Evolutionary conservation across 1,140 invertebrate species (phyloP), one percentile per base, ranked within the genome.

Genomic region (Drosophila melanica): DNA sequence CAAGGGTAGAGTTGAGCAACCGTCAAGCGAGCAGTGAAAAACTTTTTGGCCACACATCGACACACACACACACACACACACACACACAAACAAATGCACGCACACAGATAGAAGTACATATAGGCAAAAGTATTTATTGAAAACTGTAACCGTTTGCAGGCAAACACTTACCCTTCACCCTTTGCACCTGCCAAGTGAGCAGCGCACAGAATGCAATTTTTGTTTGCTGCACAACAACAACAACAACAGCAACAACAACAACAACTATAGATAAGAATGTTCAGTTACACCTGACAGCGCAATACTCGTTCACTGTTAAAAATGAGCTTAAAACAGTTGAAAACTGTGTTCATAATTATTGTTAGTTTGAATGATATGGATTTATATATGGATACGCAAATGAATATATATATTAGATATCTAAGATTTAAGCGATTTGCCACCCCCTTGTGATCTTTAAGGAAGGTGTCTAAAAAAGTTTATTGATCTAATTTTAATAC

Each of bases 101-200:
- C 65, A 66, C 55, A 48, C 23, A 45, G 37, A 33, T 44, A 63
- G 35, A 23, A 9, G 57, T 12, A 62, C 69, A 70, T 65, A 66
- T 67, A 69, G 75, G 71, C 72, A 74, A 87, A 86, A 87, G 75
- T 86, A 86, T 86, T 86, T 86, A 86, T 86, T 86, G 82, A 86
- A 86, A 86, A 86, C 82, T 86, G 82, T 86, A 82, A 86, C 82
- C 84, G 82, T 82, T 87, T 78, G 82, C 75, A 78, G 82, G 82
- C 70, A 80, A 85, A 80, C 81, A 81, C 67, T 75, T 72, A 59
- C 63, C 69, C 63, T 50, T 66, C 53, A 37, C 10, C 7, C 11
- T 12, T 35, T 12, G 20, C 64, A 27, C 11, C 11, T 37, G 23
- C 39, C 51, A 44, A 59, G 42, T 63, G 39, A 44, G 53, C 30